Conservation (phyloP, 2,888 invertebrate genomes). For the Megastigmus dorsalis region DNA sequence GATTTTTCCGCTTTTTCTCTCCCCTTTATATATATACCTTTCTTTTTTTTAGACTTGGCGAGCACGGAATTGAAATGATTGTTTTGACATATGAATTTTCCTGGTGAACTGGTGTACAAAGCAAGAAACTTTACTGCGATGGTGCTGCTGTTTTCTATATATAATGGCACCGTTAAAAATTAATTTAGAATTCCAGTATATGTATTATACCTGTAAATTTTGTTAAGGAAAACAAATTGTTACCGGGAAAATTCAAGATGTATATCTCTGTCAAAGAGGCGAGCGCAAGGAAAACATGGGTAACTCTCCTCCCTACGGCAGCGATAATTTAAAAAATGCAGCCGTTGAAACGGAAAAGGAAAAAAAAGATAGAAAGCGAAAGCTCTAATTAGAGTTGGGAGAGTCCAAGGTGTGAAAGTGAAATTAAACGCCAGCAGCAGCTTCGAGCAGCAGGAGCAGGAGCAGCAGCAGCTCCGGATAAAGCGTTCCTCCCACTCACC, state of each 20-base stretch:
- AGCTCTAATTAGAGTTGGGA: slow-evolving; percentile 38
- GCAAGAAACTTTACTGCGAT: no score
- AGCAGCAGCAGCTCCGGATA: slow-evolving; percentile 8
- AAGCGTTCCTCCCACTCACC: slow-evolving; percentile 34
- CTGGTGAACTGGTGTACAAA: no score
- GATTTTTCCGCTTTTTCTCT: slow-evolving; percentile 26
- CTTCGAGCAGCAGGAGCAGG: not conserved
- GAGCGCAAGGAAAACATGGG: no score
- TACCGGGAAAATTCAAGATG: no score
- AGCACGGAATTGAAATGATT: slow-evolving; percentile 1
- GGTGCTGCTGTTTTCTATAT: no score
- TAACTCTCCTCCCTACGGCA: not conserved
- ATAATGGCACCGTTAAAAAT: no score
- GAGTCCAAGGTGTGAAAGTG: slow-evolving; percentile 37
- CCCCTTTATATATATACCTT: not conserved
- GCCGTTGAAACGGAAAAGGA: not conserved
- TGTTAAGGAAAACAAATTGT: no score
- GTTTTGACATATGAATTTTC: slow-evolving; percentile 43
- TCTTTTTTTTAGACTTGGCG: no score
- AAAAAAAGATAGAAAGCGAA: slow-evolving; percentile 13
- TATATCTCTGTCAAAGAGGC: no score
- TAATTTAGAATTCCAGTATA: no score
- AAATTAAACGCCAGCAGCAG: slow-evolving; percentile 37
- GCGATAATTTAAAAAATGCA: slow-evolving; percentile 4
- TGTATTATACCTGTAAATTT: no score